phyloP scores from a whole-genome alignment of 2,888 invertebrate species.

The Nebria brevicollis region DNA sequence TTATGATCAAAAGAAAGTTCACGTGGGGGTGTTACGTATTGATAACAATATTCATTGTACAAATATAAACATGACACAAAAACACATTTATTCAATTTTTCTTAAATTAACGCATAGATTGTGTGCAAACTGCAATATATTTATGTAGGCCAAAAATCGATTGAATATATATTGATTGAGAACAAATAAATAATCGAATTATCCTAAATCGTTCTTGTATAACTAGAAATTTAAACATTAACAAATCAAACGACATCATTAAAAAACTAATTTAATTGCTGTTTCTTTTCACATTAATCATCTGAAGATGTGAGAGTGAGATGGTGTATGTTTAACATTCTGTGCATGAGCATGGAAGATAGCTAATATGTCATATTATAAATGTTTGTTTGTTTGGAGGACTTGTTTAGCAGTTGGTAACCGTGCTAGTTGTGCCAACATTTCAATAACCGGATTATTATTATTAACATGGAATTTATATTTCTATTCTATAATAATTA shows the following conservation, averaged over 20 bases:
- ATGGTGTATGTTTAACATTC: not conserved
- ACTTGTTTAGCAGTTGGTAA: not conserved
- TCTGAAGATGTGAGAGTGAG: not conserved
- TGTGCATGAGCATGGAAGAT: not conserved
- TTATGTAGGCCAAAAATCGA: not conserved
- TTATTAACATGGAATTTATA: not conserved
- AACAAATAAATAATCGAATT: not conserved
- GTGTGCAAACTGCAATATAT: too few relatives aligned
- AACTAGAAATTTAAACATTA: not conserved
- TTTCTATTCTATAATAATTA: not conserved
- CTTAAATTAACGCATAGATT: too few relatives aligned
- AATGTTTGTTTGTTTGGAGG: not conserved
- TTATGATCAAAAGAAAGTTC: too few relatives aligned
- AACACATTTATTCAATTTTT: too few relatives aligned
- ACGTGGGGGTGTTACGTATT: too few relatives aligned
- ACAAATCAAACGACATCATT: conserved; percentile 1
- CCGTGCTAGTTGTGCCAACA: not conserved
- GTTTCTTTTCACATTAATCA: not conserved
- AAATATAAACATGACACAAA: too few relatives aligned
- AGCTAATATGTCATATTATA: not conserved
- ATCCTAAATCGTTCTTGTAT: not conserved
- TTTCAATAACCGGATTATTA: not conserved
- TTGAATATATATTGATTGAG: not conserved
- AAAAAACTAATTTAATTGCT: not conserved
- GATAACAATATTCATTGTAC: too few relatives aligned